These are phyloP conservation scores for Acanthosepion lycidas DNA, from an alignment of 2,888 invertebrate species.

Conservation along the genomic window DNA sequence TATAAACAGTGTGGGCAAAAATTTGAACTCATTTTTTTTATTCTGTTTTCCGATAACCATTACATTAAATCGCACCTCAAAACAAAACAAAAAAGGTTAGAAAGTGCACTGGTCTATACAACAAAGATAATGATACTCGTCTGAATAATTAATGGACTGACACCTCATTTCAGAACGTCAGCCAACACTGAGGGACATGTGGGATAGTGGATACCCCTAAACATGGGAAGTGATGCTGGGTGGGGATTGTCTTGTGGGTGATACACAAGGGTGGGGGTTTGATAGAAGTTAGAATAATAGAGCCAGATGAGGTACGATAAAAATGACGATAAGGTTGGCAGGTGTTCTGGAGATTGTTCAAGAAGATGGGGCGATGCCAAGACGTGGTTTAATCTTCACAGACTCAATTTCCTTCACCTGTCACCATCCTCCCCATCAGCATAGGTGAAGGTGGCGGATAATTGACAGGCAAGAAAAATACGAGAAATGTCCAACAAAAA, in stretches of 20 bases:
- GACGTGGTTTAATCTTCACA: neutral
- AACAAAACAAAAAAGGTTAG: too few relatives aligned
- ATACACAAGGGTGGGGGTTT: neutral
- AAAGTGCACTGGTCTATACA: too few relatives aligned
- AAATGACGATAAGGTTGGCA: neutral
- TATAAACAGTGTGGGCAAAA: too few relatives aligned
- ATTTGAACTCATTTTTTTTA: too few relatives aligned
- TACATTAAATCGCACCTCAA: too few relatives aligned
- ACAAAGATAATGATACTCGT: too few relatives aligned
- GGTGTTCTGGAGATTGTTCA: neutral
- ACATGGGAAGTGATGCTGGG: too few relatives aligned
- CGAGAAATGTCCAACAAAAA: neutral
- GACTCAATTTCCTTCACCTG: neutral
- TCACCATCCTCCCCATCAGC: neutral
- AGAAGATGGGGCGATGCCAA: neutral
- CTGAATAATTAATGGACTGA: neutral
- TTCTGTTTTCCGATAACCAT: too few relatives aligned
- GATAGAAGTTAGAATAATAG: neutral
- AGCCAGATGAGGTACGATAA: neutral
- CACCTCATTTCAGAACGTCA: neutral
- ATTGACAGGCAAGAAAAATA: slow-evolving; percentile 1
- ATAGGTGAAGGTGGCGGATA: neutral
- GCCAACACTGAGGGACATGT: neutral
- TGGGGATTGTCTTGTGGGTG: neutral
- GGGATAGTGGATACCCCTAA: neutral